phyloP scores from a whole-genome alignment of 2,113 vertebrate species.

The Saccopteryx leptura region DNA sequence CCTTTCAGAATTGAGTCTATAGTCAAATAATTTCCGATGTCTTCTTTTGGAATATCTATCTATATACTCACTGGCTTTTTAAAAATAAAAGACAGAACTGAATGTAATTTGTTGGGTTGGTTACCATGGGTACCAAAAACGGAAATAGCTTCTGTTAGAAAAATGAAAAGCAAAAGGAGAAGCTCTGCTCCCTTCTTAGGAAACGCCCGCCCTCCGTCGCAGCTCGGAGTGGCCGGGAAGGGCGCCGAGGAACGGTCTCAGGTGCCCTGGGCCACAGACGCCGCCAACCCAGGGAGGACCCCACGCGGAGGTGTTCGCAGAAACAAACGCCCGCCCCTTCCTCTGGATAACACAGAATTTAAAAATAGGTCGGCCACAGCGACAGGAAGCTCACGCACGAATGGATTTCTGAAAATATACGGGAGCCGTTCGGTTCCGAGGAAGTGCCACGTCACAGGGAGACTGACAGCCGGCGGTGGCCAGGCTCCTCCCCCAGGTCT shows the following conservation, averaged over 20 bases:
- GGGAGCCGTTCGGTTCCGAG: background rate
- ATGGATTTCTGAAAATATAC: background rate
- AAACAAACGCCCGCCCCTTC: background rate
- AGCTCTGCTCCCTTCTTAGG: background rate
- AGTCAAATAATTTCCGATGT: background rate
- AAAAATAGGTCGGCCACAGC: background rate
- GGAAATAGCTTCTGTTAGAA: background rate
- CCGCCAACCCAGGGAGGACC: background rate
- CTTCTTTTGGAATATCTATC: background rate
- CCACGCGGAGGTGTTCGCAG: background rate
- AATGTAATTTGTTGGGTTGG: background rate
- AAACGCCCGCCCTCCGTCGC: background rate
- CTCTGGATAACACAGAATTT: background rate
- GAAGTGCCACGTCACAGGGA: background rate
- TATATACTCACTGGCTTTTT: background rate
- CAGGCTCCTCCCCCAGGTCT: background rate
- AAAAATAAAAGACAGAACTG: background rate
- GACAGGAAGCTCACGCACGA: background rate
- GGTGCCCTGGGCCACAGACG: background rate
- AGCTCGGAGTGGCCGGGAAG: background rate
- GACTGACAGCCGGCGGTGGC: background rate
- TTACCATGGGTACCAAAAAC: constrained; percentile 39
- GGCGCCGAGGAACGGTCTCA: background rate
- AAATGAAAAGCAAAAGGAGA: background rate
- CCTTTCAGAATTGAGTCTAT: background rate